Conservation (phyloP, 2,888 invertebrate genomes). For the Eristalis intricaria region DNA sequence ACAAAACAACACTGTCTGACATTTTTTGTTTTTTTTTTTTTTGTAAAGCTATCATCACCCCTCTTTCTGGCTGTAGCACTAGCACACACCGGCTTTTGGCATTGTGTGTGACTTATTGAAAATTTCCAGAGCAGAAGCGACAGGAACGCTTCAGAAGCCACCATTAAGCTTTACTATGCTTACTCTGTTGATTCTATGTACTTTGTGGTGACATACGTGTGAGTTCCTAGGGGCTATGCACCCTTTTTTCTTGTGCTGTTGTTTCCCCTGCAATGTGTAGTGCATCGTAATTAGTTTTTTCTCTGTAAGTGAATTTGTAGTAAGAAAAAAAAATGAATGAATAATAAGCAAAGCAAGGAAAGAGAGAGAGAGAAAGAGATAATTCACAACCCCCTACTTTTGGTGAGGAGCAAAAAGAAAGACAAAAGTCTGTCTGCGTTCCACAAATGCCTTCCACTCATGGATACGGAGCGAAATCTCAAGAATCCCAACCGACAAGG, state of each 20-base stretch:
- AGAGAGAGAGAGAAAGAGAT: conserved; percentile 6
- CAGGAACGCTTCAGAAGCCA: neutral
- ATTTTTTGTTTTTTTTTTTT: conserved; percentile 21
- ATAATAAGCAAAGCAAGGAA: conserved; percentile 1
- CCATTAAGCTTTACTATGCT: conserved; percentile 10
- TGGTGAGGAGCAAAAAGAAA: conserved; percentile 21
- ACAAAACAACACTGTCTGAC: conserved; percentile 36
- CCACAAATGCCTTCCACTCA: conserved; percentile 63
- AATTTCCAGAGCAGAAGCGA: conserved; percentile 36
- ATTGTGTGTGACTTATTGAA: conserved; percentile 58
- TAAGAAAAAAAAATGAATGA: conserved; percentile 21
- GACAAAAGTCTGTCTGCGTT: conserved; percentile 56
- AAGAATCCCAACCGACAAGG: conserved; percentile 9
- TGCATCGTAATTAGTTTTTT: conserved; percentile 35
- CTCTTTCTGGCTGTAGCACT: conserved; percentile 17
- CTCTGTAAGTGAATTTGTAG: neutral
- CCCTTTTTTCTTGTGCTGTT: conserved; percentile 25
- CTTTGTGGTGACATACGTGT: neutral
- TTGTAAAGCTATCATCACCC: conserved; percentile 29
- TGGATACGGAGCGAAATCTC: conserved; percentile 32
- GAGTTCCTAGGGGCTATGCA: conserved; percentile 45
- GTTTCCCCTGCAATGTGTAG: neutral
- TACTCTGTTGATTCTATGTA: conserved; percentile 22
- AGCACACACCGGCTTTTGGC: conserved; percentile 18
- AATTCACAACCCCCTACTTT: conserved; percentile 10